A percentile compares a stretch with the other conserved stretches of the same genome.
Conservation (phyloP, 2,797 vertebrate species). For the Lemur catta region DNA sequence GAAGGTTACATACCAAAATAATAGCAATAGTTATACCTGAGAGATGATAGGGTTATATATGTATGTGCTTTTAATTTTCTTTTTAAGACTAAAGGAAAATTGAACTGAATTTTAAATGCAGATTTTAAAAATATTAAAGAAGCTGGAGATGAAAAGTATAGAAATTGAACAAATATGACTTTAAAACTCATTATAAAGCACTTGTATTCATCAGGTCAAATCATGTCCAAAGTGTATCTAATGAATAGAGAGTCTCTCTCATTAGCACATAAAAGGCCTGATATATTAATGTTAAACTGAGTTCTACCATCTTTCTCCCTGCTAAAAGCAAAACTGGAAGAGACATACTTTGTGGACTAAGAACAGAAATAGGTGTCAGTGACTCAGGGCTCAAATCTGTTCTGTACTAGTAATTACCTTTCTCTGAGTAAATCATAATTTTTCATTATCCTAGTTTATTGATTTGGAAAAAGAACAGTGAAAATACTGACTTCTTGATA, state of each 20-base stretch:
- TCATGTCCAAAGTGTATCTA: constrained; percentile 58
- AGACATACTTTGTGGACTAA: constrained; percentile 59
- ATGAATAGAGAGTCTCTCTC: constrained; percentile 64
- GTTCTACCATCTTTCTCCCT: constrained; percentile 41
- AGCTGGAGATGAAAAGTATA: constrained; percentile 58
- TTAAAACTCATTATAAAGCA: constrained; percentile 64
- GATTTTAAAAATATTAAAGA: constrained; percentile 49
- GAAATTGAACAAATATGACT: constrained; percentile 72
- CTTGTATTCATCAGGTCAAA: constrained; percentile 73
- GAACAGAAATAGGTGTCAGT: constrained; percentile 63
- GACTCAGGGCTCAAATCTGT: constrained; percentile 56
- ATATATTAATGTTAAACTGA: constrained; percentile 56
- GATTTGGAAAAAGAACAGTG: constrained; percentile 71
- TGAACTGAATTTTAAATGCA: constrained; percentile 62
- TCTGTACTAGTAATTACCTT: constrained; percentile 70
- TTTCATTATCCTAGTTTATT: constrained; percentile 76
- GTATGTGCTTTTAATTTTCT: constrained; percentile 45
- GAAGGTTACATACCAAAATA: constrained; percentile 20
- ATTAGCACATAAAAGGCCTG: constrained; percentile 72
- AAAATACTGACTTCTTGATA: constrained; percentile 58
- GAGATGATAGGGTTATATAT: not conserved
- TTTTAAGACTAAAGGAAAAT: constrained; percentile 52
- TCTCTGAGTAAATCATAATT: constrained; percentile 70
- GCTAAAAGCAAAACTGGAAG: constrained; percentile 64
- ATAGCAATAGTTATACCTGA: not conserved